These are phyloP conservation scores for Stomatorhinus walkeri DNA, from an alignment of 2,797 vertebrate genomes.

Conservation along the genomic window DNA sequence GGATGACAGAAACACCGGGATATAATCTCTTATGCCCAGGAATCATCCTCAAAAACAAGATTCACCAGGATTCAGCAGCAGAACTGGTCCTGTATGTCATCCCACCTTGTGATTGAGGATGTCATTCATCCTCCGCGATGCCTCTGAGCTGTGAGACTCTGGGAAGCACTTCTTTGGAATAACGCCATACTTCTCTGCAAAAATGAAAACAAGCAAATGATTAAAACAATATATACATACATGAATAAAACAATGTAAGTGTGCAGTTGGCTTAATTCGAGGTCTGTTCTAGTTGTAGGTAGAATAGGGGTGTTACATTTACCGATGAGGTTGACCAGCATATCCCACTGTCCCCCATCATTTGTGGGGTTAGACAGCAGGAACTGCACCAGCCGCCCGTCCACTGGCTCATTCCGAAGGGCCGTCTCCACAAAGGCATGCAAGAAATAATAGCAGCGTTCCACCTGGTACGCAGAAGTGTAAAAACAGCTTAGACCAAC, in stretches of 20 bases:
- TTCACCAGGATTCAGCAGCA: neutral
- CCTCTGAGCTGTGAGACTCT: constrained; percentile 90
- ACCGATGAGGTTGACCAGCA: constrained; percentile 97
- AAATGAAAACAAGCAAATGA: neutral
- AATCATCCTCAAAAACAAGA: neutral
- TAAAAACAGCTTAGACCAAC: neutral
- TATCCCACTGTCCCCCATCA: constrained; percentile 97
- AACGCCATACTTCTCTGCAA: constrained; percentile 88
- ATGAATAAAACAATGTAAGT: neutral
- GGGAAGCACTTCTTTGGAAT: constrained; percentile 96
- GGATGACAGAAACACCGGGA: neutral
- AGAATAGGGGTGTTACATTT: constrained; percentile 36
- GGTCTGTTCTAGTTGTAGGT: neutral
- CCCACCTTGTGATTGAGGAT: constrained; percentile 93
- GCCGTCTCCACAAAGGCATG: constrained; percentile 88
- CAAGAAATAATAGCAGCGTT: constrained; percentile 90
- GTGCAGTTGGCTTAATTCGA: neutral
- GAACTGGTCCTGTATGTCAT: constrained; percentile 2
- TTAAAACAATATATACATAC: neutral
- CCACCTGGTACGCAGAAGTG: constrained; percentile 61
- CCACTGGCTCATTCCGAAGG: constrained; percentile 80
- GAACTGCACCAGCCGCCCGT: constrained; percentile 85
- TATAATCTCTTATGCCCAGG: neutral
- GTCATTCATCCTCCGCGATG: constrained; percentile 93
- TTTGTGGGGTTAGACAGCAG: constrained; percentile 87